Percentiles rank a stretch among this genome's conserved stretches.
These are phyloP conservation scores for Noctua pronuba DNA, from an alignment of 2,888 invertebrate species.

Conservation along the genomic window DNA sequence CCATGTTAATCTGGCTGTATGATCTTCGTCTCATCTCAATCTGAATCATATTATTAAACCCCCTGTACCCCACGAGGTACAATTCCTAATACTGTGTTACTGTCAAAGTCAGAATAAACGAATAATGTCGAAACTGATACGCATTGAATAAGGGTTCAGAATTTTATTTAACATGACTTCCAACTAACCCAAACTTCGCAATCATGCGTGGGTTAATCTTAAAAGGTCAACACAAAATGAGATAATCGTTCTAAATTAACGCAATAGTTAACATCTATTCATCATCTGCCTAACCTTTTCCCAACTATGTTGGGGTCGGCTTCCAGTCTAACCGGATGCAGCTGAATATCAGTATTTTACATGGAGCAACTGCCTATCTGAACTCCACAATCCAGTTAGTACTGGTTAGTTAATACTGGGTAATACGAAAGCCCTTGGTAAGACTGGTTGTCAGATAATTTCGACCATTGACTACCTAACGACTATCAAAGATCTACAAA, in stretches of 20 bases:
- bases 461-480: no score
- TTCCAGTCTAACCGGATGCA: no score
- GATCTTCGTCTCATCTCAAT: slow-evolving; percentile 24
- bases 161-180: not conserved
- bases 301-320: no score
- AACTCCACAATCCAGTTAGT: no score
- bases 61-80: not conserved
- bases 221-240: not conserved
- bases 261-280: no score
- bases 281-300: no score
- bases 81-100: not conserved
- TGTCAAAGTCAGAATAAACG: slow-evolving; percentile 6
- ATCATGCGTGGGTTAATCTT: not conserved
- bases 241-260: not conserved
- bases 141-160: not conserved
- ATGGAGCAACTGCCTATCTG: no score
- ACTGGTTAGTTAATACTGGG: no score
- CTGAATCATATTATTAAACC: slow-evolving; percentile 27
- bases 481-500: no score
- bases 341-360: no score
- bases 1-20: slow-evolving; percentile 25
- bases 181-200: not conserved
- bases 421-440: no score
- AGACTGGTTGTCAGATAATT: no score
- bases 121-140: not conserved